A percentile compares a stretch with the other conserved stretches of the same genome.
phyloP scores from a whole-genome alignment of 2,113 vertebrate genomes.

The Stomatorhinus ivindoensis region DNA sequence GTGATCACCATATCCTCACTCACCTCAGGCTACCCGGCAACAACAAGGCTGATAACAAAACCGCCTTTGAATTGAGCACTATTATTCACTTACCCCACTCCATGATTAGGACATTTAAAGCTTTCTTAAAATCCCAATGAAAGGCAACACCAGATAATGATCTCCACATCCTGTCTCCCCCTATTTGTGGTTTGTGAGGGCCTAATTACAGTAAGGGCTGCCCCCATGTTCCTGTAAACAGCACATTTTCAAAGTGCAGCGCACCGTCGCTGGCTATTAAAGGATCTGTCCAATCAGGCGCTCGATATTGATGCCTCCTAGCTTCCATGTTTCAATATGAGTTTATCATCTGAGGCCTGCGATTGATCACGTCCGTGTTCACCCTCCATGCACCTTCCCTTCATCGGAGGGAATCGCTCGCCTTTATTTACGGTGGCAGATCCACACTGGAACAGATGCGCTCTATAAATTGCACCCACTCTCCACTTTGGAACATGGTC shows the following conservation, averaged over 20 bases:
- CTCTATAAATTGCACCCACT: neutral
- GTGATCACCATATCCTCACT: neutral
- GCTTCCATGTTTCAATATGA: constrained; percentile 7
- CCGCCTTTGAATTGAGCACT: neutral
- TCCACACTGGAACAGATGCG: neutral
- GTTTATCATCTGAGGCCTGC: constrained; percentile 5
- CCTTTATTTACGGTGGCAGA: neutral
- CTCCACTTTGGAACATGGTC: neutral
- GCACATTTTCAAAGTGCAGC: constrained; percentile 4
- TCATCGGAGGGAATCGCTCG: neutral
- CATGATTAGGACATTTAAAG: constrained; percentile 2
- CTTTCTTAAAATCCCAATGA: constrained; percentile 9
- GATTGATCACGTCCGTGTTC: neutral
- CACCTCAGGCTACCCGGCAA: neutral
- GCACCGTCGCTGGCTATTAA: neutral
- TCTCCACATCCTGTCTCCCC: neutral
- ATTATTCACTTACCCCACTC: neutral
- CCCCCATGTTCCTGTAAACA: constrained; percentile 13
- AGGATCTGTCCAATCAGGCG: constrained; percentile 13
- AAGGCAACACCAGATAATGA: neutral
- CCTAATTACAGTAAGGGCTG: constrained; percentile 15
- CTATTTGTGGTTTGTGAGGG: constrained; percentile 10
- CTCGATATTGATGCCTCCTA: neutral
- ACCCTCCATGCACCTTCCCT: neutral
- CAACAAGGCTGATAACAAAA: neutral